phyloP scores from a whole-genome alignment of 2,113 vertebrate species.

The Channa maculata region DNA sequence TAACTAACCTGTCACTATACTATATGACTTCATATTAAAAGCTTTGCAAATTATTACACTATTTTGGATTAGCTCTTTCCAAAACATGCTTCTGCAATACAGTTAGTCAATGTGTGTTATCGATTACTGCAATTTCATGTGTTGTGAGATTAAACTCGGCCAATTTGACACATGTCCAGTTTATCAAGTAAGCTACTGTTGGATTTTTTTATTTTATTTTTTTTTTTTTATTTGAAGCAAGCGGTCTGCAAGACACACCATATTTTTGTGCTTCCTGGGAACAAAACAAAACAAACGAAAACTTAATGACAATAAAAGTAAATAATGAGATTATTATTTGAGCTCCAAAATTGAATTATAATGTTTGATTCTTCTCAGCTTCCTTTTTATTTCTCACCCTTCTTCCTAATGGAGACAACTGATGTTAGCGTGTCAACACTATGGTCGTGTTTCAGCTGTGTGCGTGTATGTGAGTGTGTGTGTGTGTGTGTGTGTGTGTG shows the following conservation, averaged over 20 bases:
- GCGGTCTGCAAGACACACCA: neutral
- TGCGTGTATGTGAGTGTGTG: conserved; percentile 5
- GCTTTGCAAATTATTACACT: neutral
- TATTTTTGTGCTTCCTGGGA: neutral
- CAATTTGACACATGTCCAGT: neutral
- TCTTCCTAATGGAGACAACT: conserved; percentile 45
- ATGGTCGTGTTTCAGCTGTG: conserved; percentile 61
- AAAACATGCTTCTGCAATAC: neutral
- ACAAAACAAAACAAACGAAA: too few relatives aligned
- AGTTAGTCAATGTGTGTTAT: neutral
- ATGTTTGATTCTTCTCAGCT: neutral
- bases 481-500: conserved; percentile 16
- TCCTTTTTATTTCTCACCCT: neutral
- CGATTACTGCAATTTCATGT: conserved; percentile 5
- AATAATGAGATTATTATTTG: too few relatives aligned
- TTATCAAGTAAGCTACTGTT: neutral
- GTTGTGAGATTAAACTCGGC: conserved; percentile 2
- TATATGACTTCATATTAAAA: conserved; percentile 29
- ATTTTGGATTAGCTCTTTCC: neutral
- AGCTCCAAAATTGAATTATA: too few relatives aligned
- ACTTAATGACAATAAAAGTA: too few relatives aligned
- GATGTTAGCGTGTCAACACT: conserved; percentile 68
- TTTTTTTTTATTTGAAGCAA: neutral
- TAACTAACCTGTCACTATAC: conserved; percentile 18
- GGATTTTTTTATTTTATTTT: neutral